Base-by-base conservation (phyloP, 2,113 vertebrate genomes). In the Tamias sibiricus region DNA sequence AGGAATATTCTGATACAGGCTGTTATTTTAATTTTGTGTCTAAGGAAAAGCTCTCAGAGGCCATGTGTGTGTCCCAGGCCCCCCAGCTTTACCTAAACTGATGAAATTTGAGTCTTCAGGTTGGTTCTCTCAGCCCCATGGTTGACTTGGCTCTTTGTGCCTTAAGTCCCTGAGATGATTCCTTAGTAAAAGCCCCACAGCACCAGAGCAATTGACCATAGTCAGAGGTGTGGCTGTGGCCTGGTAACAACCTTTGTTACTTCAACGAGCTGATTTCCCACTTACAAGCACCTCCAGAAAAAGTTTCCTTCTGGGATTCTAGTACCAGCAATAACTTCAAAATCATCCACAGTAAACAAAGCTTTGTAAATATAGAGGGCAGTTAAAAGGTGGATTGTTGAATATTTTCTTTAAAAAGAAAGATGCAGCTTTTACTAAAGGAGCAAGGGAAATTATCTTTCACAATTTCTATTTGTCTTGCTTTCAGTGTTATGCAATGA, bases 321-420 rank as follows among this genome's bases (percentile, higher is more conserved):
- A 20, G 54, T 26, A 24, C 77, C 91, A 91, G 86, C 91, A 64
- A 26, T 95, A 62, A 57, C 69, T 94, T 92, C 84, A 71, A 9
- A 71, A 37, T 54, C 42, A 6, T 22, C 16, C 49, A 17, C 42
- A 10, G 24, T n/a, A 37, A 42, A 35, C 26, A 40, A 85, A 32
- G 42, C 17, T 88, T 92, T 79, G 4, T 20, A 40, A n/a, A 37
- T 16, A 35, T 2, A 19, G 52, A 37, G 19, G n/a, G 19, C 22
- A 28, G 66, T 62, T 69, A 12, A n/a, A 75, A 87, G 57, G n/a
- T 32, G 76, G 59, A 69, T 12, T 19, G n/a, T 62, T 26, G 28
- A 83, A n/a, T 37, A 2, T 28, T 47, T 52, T 87, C 20, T 47
- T 47, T 44, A 71, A 42, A 80, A 7, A 26, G 40, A 37, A 37